Conservation (phyloP, 1,140 invertebrate genomes). For the Bombus confusus region DNA sequence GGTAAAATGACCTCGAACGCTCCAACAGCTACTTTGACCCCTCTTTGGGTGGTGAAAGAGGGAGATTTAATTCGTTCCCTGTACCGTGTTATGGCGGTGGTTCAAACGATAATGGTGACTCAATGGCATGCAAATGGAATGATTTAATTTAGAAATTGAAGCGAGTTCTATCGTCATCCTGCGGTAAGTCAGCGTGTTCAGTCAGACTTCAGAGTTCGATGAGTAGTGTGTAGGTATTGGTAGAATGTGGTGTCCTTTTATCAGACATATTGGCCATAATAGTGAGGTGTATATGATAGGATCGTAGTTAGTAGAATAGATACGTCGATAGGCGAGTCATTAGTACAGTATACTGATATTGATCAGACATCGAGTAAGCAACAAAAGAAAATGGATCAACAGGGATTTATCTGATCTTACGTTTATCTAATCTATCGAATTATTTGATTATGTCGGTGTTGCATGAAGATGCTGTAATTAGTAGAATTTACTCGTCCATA, state of each 20-base stretch:
- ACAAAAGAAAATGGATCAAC: slow-evolving; percentile 28
- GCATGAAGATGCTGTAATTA: background rate
- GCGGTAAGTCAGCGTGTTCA: background rate
- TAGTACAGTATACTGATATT: background rate
- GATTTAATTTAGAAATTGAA: background rate
- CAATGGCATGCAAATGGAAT: slow-evolving; percentile 14
- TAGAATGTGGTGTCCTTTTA: background rate
- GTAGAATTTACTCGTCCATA: background rate
- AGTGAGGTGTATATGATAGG: too few species aligned
- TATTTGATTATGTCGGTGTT: background rate
- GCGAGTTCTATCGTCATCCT: background rate
- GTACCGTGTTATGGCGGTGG: slow-evolving; percentile 2
- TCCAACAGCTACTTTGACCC: background rate
- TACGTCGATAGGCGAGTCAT: background rate
- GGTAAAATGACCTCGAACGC: slow-evolving; percentile 30
- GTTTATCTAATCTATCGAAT: slow-evolving; percentile 9
- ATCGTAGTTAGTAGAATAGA: background rate
- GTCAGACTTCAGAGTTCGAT: background rate
- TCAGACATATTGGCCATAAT: background rate
- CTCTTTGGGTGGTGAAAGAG: too few species aligned
- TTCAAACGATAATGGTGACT: background rate
- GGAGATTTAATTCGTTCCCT: slow-evolving; percentile 31
- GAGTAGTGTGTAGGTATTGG: background rate
- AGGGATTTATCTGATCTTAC: slow-evolving; percentile 14
- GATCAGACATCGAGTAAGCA: background rate